These are phyloP conservation scores for Lucilia sericata DNA, from an alignment of 1,140 invertebrate species.

Conservation along the genomic window DNA sequence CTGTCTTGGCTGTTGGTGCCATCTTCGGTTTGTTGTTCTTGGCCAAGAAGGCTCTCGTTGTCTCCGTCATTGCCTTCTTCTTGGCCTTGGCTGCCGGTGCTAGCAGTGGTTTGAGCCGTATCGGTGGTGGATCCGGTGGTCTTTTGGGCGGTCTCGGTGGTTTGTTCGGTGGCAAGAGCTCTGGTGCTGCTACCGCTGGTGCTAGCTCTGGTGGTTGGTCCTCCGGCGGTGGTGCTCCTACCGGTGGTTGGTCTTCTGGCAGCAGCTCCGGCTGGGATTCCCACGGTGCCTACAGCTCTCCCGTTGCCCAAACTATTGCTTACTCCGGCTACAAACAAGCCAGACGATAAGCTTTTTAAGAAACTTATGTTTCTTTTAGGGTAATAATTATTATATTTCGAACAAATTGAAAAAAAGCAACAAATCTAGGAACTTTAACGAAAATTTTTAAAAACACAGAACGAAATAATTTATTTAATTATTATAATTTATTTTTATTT, in stretches of 20 bases:
- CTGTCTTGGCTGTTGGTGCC: constrained; percentile 70
- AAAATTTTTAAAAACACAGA: constrained; percentile 49
- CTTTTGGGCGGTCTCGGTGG: constrained; percentile 64
- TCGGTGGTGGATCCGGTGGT: constrained; percentile 59
- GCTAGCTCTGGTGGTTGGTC: constrained; percentile 64
- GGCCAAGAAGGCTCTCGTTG: constrained; percentile 77
- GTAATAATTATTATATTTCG: constrained; percentile 46
- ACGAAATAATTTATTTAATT: constrained; percentile 48
- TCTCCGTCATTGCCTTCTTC: constrained; percentile 73
- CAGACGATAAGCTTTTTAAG: constrained; percentile 58
- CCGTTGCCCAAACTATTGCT: constrained; percentile 68
- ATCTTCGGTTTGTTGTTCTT: constrained; percentile 74
- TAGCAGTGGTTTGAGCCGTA: constrained; percentile 70
- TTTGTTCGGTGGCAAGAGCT: constrained; percentile 61
- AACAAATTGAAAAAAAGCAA: constrained; percentile 46
- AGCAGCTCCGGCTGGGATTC: constrained; percentile 62
- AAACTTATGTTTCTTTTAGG: constrained; percentile 7
- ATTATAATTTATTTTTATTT: constrained; percentile 49
- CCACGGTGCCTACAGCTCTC: constrained; percentile 67
- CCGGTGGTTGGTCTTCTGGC: constrained; percentile 60
- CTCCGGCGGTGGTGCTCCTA: constrained; percentile 58
- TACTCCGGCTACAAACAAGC: constrained; percentile 67
- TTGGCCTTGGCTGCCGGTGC: constrained; percentile 72
- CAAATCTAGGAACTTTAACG: constrained; percentile 40
- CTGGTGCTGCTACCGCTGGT: constrained; percentile 58